Percentiles rank a stretch among this genome's conserved stretches.
Conservation (phyloP, 2,113 vertebrate species). For the Natator depressus region DNA sequence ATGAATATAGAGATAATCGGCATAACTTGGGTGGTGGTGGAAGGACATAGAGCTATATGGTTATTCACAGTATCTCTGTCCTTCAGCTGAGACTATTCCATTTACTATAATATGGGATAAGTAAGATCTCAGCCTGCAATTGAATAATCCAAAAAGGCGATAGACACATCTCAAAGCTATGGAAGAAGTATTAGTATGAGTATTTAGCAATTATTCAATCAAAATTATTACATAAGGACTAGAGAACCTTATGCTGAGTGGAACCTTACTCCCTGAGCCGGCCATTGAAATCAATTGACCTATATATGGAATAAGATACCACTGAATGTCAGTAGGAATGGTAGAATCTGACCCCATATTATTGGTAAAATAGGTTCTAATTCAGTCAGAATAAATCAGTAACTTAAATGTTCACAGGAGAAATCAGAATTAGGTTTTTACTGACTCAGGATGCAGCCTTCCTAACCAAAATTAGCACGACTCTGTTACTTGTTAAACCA, state of each 20-base stretch:
- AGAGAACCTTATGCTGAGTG: neutral
- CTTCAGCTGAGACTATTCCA: neutral
- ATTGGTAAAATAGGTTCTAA: neutral
- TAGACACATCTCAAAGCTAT: constrained; percentile 19
- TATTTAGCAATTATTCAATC: neutral
- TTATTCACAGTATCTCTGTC: neutral
- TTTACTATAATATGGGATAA: constrained; percentile 27
- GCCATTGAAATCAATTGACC: neutral
- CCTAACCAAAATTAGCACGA: neutral
- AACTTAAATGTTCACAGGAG: neutral
- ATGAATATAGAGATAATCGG: neutral
- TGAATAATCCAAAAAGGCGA: neutral
- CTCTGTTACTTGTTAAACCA: neutral
- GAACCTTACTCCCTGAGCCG: neutral
- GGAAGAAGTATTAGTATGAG: neutral
- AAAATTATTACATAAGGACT: neutral
- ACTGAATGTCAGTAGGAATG: neutral
- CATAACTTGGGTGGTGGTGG: neutral
- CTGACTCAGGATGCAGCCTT: neutral
- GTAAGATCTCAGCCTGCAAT: neutral
- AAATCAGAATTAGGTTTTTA: constrained; percentile 28
- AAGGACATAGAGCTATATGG: neutral
- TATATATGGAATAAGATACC: neutral
- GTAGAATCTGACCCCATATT: neutral
- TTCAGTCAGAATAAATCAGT: neutral